Conservation (phyloP, 2,113 vertebrate genomes). For the Turnix velox region DNA sequence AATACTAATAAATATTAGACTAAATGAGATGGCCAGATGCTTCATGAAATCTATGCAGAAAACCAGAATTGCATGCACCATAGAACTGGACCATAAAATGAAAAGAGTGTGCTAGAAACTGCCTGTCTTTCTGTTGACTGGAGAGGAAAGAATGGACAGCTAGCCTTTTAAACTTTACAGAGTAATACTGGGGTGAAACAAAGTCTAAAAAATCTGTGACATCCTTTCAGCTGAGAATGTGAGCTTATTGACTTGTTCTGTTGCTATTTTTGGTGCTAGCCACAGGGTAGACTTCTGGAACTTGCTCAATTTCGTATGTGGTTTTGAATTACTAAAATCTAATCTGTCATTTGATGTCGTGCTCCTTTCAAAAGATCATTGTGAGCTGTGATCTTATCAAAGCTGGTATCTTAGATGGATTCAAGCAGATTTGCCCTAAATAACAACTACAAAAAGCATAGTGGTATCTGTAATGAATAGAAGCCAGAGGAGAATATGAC, state of each 20-base stretch:
- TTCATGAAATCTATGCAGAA: background rate
- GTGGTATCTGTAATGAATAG: background rate
- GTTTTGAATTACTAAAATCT: background rate
- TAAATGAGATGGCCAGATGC: background rate
- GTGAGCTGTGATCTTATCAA: background rate
- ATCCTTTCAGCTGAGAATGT: background rate
- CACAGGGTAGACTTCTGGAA: background rate
- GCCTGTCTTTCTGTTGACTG: background rate
- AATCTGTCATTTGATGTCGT: background rate
- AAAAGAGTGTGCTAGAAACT: background rate
- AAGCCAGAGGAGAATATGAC: background rate
- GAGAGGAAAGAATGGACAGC: background rate
- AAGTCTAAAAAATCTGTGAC: background rate
- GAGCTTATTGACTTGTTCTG: background rate
- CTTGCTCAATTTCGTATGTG: accelerated
- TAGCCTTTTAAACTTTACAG: background rate
- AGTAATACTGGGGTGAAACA: background rate
- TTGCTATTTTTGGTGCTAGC: background rate
- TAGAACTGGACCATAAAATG: background rate
- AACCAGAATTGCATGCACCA: background rate
- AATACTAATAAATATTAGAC: background rate
- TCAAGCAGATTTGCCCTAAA: background rate
- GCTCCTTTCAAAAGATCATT: background rate
- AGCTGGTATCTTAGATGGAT: background rate
- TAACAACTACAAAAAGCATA: accelerated